A percentile compares a stretch with the other conserved stretches of the same genome.
Evolutionary conservation across 2,113 vertebrate species (phyloP).

Genomic region (Zosterops borbonicus): DNA sequence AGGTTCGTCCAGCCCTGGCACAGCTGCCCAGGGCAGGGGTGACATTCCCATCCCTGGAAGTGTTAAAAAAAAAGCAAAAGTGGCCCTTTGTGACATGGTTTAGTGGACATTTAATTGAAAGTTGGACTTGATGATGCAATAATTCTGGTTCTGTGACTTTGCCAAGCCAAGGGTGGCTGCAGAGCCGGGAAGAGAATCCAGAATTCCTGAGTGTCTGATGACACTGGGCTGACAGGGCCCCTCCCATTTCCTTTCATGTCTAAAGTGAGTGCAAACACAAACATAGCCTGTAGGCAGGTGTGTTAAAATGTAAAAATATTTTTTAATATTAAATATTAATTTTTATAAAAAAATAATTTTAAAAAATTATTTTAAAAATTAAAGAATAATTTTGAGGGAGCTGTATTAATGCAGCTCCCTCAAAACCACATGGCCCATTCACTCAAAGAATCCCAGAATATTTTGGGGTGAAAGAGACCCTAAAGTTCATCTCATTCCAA

Average conservation of each 20-base stretch:
- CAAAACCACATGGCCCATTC: background rate
- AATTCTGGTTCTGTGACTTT: background rate
- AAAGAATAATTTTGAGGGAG: too few species aligned
- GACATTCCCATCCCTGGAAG: background rate
- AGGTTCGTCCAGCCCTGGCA: background rate
- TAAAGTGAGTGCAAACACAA: background rate
- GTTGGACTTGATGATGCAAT: background rate
- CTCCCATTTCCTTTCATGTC: background rate
- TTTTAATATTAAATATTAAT: too few species aligned
- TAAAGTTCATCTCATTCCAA: background rate
- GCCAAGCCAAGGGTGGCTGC: background rate
- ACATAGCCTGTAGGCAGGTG: background rate
- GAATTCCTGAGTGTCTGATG: background rate
- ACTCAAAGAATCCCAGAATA: background rate
- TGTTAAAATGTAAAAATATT: background rate
- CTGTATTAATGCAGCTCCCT: background rate
- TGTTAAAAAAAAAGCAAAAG: background rate
- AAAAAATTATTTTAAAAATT: too few species aligned
- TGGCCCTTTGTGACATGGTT: background rate
- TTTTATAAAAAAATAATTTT: too few species aligned
- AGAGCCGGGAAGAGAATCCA: background rate
- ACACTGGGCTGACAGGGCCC: too few species aligned
- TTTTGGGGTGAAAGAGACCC: background rate
- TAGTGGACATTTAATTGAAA: background rate
- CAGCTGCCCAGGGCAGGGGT: background rate